These are phyloP conservation scores for Trachymyrmex cornetzi DNA, from an alignment of 1,140 invertebrate genomes.

Conservation along the genomic window DNA sequence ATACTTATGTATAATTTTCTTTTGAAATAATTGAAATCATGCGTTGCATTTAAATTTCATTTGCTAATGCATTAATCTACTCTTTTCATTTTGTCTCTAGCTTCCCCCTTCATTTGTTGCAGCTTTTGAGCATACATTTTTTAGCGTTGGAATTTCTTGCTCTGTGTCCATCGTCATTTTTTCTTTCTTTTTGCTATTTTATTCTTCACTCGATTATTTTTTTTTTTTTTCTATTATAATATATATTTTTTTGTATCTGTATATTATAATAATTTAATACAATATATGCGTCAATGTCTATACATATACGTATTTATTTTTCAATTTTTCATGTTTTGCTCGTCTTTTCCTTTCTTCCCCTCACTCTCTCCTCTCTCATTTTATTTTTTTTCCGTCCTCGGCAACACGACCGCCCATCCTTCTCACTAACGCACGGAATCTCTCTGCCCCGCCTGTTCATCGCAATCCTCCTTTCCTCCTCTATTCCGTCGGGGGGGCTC, in stretches of 20 bases:
- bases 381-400: slow-evolving; percentile 41
- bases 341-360: slow-evolving; percentile 17
- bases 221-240: not conserved
- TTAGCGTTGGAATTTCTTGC: not conserved
- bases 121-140: slow-evolving; percentile 16
- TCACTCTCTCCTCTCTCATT: slow-evolving; percentile 4
- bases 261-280: not conserved
- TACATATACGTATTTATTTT: not conserved
- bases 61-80: slow-evolving; percentile 27
- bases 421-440: slow-evolving; percentile 66
- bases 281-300: too few relatives aligned
- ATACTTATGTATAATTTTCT: not conserved
- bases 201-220: slow-evolving; percentile 37
- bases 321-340: slow-evolving; percentile 37
- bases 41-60: slow-evolving; percentile 12
- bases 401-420: slow-evolving; percentile 66
- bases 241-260: not conserved
- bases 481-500: slow-evolving; percentile 62
- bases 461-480: slow-evolving; percentile 64
- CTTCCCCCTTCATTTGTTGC: not conserved
- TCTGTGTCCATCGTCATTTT: not conserved
- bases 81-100: not conserved
- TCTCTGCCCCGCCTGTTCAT: slow-evolving; percentile 56
- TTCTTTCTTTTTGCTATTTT: slow-evolving; percentile 18
- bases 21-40: not conserved